Conservation (phyloP, 2,888 invertebrate genomes). For the Oligia strigilis region DNA sequence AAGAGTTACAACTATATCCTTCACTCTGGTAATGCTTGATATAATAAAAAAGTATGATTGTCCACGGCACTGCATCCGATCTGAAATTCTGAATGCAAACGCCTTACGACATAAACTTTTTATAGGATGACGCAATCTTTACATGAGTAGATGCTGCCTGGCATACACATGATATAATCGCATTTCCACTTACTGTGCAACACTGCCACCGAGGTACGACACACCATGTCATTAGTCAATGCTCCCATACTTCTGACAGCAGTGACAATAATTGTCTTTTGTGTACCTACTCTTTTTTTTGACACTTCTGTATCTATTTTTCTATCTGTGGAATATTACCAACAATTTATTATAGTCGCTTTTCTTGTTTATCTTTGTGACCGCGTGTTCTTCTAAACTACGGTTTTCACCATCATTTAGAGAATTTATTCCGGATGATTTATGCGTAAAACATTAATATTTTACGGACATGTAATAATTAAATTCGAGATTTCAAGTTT, state of each 20-base stretch:
- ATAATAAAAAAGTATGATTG: not conserved
- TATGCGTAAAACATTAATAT: no score
- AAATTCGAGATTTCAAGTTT: not conserved
- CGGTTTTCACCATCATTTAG: no score
- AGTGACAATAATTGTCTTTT: not conserved
- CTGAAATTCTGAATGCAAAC: slow-evolving; percentile 1
- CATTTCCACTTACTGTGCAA: slow-evolving; percentile 35
- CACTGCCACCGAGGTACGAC: slow-evolving; percentile 7
- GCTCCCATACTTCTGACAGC: slow-evolving; percentile 9
- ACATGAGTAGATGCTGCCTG: not conserved
- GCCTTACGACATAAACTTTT: not conserved
- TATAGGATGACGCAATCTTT: slow-evolving; percentile 19
- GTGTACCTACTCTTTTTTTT: not conserved
- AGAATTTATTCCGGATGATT: not conserved
- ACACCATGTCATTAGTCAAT: not conserved
- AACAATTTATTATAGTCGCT: not conserved
- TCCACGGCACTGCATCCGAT: slow-evolving; percentile 1
- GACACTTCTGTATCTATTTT: not conserved
- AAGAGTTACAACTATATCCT: not conserved
- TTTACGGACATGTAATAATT: not conserved
- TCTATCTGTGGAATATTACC: not conserved
- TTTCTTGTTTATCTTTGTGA: no score
- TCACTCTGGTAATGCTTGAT: not conserved
- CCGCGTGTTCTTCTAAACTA: not conserved
- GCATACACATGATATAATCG: slow-evolving; percentile 33